Conservation (phyloP, 2,113 vertebrate species). For the Psettodes erumei region DNA sequence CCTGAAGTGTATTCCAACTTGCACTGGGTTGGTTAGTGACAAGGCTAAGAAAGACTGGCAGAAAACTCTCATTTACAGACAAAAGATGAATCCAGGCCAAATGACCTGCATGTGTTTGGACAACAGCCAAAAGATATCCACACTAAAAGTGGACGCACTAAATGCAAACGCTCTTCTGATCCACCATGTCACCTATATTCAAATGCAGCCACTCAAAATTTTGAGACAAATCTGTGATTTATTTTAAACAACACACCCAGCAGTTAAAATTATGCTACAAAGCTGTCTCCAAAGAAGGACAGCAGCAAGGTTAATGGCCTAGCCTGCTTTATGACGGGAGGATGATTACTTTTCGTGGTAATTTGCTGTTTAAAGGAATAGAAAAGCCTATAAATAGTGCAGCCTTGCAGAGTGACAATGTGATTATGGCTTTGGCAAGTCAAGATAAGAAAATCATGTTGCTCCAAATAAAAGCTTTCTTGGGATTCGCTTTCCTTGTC, state of each 20-base stretch:
- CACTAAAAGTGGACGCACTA: too few species aligned
- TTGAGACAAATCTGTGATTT: not conserved
- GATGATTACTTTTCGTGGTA: conserved; percentile 67
- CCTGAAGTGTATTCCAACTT: conserved; percentile 39
- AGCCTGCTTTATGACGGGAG: conserved; percentile 51
- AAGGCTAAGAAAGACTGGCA: conserved; percentile 44
- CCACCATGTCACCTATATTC: conserved; percentile 30
- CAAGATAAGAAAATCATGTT: conserved; percentile 75
- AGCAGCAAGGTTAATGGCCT: conserved; percentile 62
- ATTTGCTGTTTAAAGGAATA: conserved; percentile 69
- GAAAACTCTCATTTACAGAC: conserved; percentile 35
- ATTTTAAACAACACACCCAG: conserved; percentile 10
- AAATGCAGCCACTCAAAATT: conserved; percentile 4
- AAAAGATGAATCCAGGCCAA: conserved; percentile 39
- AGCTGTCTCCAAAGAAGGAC: conserved; percentile 40
- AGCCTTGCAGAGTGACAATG: conserved; percentile 71
- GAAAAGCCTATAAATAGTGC: conserved; percentile 67
- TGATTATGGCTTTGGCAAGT: conserved; percentile 76
- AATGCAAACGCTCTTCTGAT: conserved; percentile 32
- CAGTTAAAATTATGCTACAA: conserved; percentile 1
- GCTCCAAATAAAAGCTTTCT: conserved; percentile 70
- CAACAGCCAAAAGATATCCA: conserved; percentile 34
- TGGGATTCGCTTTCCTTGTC: conserved; percentile 71
- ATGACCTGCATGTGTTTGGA: conserved; percentile 46
- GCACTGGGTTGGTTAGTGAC: conserved; percentile 36